Base-by-base conservation (phyloP, 2,888 invertebrate genomes). In the Meteorus cinctellus region DNA sequence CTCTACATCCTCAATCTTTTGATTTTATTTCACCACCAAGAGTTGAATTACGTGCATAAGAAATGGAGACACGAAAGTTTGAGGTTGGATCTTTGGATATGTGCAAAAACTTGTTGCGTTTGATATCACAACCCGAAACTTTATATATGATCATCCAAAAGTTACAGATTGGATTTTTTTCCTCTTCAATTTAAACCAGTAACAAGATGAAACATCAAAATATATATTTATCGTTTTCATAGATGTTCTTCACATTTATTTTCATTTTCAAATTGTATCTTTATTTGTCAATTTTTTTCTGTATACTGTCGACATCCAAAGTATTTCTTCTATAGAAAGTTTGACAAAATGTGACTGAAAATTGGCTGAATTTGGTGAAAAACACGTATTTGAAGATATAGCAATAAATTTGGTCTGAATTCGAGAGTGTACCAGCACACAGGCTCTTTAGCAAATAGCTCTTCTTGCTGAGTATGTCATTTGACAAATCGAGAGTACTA, bases 391-490 rank as follows among this genome's bases (percentile, higher is more conserved):
- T n/a, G n/a, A 4, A 48, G n/a, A 48, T n/a, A n/a, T 48, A 65
- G 5, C 5, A 19, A 65, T 65, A 41, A 65, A 65, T 65, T 65
- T 41, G 24, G 36, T 24, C n/a, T 3, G 24, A 65, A n/a, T 27
- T 63, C 12, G 24, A 36, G n/a, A 19, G 65, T 16, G 19, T 41
- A 41, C 12, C 41, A 55, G 55, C 41, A 65, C 65, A 65, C 55
- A 19, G 19, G 41, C 65, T n/a, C 65, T 65, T 65, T 41, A n/a
- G 65, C 65, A 41, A 65, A 65, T 65, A 65, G 65, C 36, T 24
- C 65, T 19, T 34, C 41, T 36, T 65, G 65, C 65, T 65, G 65
- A 65, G 65, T 65, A n/a, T 65, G 65, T 19, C 65, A 36, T 55
- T 16, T 10, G 65, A 36, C 48, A 29, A 59, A 60, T 19, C 45